Base-by-base conservation (phyloP, 2,797 vertebrate species). In the Novumbra hubbsi region DNA sequence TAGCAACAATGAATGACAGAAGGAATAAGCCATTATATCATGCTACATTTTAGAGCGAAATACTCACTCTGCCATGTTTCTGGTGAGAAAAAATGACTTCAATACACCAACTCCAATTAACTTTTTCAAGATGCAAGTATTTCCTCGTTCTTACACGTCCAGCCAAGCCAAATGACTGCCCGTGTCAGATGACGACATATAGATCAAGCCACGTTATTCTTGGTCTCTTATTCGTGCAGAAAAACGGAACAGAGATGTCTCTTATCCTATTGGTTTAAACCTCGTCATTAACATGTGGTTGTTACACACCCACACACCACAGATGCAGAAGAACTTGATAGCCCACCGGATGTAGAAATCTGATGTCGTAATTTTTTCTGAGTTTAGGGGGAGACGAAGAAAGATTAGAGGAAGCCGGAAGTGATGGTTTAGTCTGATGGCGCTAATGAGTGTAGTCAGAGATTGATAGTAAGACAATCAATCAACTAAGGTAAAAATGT, bases 41-140 rank as follows among this genome's bases (percentile, higher is more conserved):
- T n/a, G n/a, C n/a, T n/a, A n/a, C n/a, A n/a, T 6, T 5, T 19
- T 21, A 28, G 41, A 60, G 38, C 21, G 28, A 21, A 69, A 57
- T 65, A 92, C 94, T 92, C 87, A 95, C 94, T 92, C 0, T 30
- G 93, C 90, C 94, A 95, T 95, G 76, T 49, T 87, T 80, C 1
- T 76, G 68, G 21, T 73, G 12, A 41, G 45, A 30, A 50, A n/a
- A 32, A 64, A 32, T 15, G 70, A 68, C 79, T 81, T 60, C 15
- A 73, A 84, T 9, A 11, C 21, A 34, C 70, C 64, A 65, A 15
- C 63, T 27, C 6, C 34, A 19, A 11, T 49, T 62, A 15, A 69
- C 69, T 32, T 41, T n/a, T 27, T 34, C 63, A 60, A 49, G 14
- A 76, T 74, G 52, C 75, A 38, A 9, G 50, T 65, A 32, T 89